phyloP scores from a whole-genome alignment of 2,888 invertebrate genomes.

The Halocaridina rubra region DNA sequence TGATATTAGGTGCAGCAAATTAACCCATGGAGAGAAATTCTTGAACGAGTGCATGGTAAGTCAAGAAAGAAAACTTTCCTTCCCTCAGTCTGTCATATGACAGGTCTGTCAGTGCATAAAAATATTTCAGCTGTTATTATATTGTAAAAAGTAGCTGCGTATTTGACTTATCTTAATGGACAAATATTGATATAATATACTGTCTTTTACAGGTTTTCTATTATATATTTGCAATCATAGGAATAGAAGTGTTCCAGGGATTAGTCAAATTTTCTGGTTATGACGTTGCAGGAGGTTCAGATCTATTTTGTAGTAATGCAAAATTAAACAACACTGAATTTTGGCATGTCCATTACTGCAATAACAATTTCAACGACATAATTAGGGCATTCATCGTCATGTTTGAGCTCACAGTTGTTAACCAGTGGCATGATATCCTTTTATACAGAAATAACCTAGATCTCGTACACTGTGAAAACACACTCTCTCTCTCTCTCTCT shows the following conservation, averaged over 20 bases:
- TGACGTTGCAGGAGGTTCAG: not conserved
- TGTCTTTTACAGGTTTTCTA: constrained; percentile 68
- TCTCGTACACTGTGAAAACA: too few relatives aligned
- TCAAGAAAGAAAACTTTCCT: too few relatives aligned
- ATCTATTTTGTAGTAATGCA: constrained; percentile 67
- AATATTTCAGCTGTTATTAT: too few relatives aligned
- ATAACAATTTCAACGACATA: constrained; percentile 71
- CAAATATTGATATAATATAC: too few relatives aligned
- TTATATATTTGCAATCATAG: constrained; percentile 70
- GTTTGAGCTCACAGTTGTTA: constrained; percentile 71
- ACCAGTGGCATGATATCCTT: constrained; percentile 70
- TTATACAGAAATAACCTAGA: constrained; percentile 66
- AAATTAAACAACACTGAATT: constrained; percentile 68
- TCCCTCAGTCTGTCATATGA: too few relatives aligned
- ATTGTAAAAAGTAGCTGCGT: too few relatives aligned
- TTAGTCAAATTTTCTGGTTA: constrained; percentile 47
- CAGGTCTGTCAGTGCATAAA: too few relatives aligned
- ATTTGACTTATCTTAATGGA: too few relatives aligned
- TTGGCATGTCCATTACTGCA: constrained; percentile 69
- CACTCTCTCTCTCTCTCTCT: too few relatives aligned
- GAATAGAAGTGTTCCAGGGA: constrained; percentile 70
- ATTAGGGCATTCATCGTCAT: constrained; percentile 69
- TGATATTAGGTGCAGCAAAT: too few relatives aligned
- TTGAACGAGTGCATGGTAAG: too few relatives aligned
- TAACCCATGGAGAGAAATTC: too few relatives aligned